Base-by-base conservation (phyloP, 2,113 vertebrate species). In the Anseranas semipalmata region DNA sequence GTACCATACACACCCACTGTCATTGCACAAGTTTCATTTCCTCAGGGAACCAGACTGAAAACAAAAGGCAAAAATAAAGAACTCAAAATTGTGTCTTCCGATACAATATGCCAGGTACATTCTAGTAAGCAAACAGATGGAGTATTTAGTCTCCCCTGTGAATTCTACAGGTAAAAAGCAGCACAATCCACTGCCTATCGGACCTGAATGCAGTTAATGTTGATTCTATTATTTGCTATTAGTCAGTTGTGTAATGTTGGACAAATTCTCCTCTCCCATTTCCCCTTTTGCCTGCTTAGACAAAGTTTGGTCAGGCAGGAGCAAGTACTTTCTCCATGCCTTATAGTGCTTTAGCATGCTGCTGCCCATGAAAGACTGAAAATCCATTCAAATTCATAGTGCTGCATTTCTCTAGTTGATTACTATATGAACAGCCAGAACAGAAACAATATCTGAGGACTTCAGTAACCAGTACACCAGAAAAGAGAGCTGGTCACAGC, bases 1-100 rank as follows among this genome's bases (percentile, higher is more conserved):
- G n/a, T 73, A 67, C 33, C 66, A 39, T 78, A 65, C 46, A 19
- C 37, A 3, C 43, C 46, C 73, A 28, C 9, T 0, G 0, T 68
- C 52, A 85, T 82, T 95, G 84, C 94, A 78, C 48, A 91, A 87
- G 73, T 95, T 96, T 94, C 87, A 48, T 87, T 97, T 97, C 96
- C 89, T 87, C 87, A 82, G 77, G 80, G 92, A 95, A 72, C 39
- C 25, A 41, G 70, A 22, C 62, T 60, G 56, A 92, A 95, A 91
- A 58, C 35, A 41, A 62, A 41, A 77, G 62, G 68, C 46, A 85
- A 85, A 81, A 43, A 10, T 43, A 81, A 53, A 77, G 35, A 85
- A 65, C 18, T 58, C 18, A 87, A 48, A 91, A 32, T 12, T 52
- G 6, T 45, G 21, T 62, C 28, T 84, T 74, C 56, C 50, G 74